Conservation (phyloP, 2,888 invertebrate species). For the Micoletzkya japonica region DNA sequence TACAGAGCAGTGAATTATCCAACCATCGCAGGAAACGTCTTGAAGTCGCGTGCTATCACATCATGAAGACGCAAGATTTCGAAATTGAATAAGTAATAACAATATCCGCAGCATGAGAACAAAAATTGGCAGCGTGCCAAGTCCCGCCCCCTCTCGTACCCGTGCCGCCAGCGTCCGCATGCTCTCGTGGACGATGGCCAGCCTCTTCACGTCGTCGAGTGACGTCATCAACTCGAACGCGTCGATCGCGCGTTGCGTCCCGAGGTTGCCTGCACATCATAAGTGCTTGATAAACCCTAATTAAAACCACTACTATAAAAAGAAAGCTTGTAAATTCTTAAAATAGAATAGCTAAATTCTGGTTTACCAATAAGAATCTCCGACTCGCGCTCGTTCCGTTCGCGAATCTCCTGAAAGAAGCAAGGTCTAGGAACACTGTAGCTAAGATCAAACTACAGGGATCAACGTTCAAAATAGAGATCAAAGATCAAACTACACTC, state of each 20-base stretch:
- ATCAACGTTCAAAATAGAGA: not conserved
- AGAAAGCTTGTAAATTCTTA: conserved; percentile 65
- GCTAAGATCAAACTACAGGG: not conserved
- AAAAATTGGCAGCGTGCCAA: too few relatives aligned
- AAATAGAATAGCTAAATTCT: conserved; percentile 33
- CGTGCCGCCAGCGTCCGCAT: conserved; percentile 70
- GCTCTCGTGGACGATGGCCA: conserved; percentile 88
- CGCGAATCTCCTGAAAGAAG: conserved; percentile 71
- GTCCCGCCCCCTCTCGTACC: too few relatives aligned
- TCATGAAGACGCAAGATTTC: not conserved
- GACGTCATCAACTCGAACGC: conserved; percentile 82
- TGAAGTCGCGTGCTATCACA: too few relatives aligned
- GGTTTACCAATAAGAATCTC: conserved; percentile 89
- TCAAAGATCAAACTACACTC: not conserved
- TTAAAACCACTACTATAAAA: conserved; percentile 57
- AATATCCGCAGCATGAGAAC: too few relatives aligned
- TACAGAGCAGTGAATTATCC: too few relatives aligned
- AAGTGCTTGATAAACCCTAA: too few relatives aligned
- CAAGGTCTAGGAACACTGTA: not conserved
- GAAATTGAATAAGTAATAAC: not conserved
- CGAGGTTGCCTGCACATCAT: conserved; percentile 75
- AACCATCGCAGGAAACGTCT: too few relatives aligned
- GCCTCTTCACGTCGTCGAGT: conserved; percentile 78
- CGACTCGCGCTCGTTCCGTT: conserved; percentile 83
- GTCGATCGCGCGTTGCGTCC: conserved; percentile 44